These are phyloP conservation scores for Phaedon cochleariae DNA, from an alignment of 2,888 invertebrate genomes.

Conservation along the genomic window DNA sequence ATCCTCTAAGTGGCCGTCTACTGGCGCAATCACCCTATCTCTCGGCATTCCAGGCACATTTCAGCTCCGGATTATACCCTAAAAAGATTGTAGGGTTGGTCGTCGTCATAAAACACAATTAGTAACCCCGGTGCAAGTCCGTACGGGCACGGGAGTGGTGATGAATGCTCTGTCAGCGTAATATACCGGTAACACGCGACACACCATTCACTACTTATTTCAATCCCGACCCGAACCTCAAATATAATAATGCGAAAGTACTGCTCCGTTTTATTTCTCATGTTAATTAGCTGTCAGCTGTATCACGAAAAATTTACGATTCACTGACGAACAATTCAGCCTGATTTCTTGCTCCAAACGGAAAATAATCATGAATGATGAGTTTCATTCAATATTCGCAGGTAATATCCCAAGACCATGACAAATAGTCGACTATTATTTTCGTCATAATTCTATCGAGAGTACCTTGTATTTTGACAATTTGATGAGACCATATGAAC, in stretches of 20 bases:
- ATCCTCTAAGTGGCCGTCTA: too few relatives aligned
- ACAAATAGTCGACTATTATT: too few relatives aligned
- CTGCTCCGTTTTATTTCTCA: conserved; percentile 26
- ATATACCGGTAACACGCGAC: conserved; percentile 56
- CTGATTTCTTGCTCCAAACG: not conserved
- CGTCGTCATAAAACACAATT: conserved; percentile 55
- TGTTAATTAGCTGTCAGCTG: conserved; percentile 25
- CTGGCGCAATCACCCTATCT: too few relatives aligned
- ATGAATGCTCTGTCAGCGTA: conserved; percentile 56
- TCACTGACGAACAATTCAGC: not conserved
- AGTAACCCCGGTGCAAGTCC: conserved; percentile 52
- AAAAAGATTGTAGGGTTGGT: conserved; percentile 50
- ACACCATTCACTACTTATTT: conserved; percentile 46
- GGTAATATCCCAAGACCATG: too few relatives aligned
- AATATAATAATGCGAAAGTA: conserved; percentile 28
- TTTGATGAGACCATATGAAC: too few relatives aligned
- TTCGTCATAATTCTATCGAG: too few relatives aligned
- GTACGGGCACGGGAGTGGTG: conserved; percentile 53
- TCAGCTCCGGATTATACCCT: conserved; percentile 45
- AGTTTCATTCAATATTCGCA: too few relatives aligned
- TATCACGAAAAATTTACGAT: conserved; percentile 9
- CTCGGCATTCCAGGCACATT: conserved; percentile 41
- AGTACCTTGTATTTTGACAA: too few relatives aligned
- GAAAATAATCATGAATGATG: too few relatives aligned
- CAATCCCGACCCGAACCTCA: conserved; percentile 42